Percentiles rank a stretch among this genome's conserved stretches.
These are phyloP conservation scores for Nymphalis urticae DNA, from an alignment of 2,888 invertebrate species.

Conservation along the genomic window DNA sequence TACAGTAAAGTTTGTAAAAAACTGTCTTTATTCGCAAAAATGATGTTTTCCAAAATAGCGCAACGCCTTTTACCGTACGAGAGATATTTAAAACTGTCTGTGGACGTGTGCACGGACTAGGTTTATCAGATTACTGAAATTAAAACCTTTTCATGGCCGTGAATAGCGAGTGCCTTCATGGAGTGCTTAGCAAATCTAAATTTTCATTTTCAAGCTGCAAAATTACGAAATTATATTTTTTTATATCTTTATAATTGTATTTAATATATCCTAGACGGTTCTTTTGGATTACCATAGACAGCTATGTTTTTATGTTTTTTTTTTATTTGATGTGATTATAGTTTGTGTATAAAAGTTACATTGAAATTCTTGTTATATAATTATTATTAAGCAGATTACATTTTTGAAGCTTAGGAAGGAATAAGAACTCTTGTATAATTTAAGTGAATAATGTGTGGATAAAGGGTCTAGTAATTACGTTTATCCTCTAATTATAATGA, in stretches of 20 bases:
- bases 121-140: slow-evolving; percentile 50
- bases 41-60: slow-evolving; percentile 55
- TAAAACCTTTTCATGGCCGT: slow-evolving; percentile 47
- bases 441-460: no score
- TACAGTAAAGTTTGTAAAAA: slow-evolving; percentile 71
- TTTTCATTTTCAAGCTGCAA: slow-evolving; percentile 7
- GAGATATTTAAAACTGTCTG: slow-evolving; percentile 32
- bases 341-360: no score
- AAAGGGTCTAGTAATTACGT: no score
- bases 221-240: slow-evolving; percentile 4
- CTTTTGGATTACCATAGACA: neutral
- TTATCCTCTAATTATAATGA: no score
- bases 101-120: slow-evolving; percentile 37
- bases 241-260: neutral
- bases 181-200: slow-evolving; percentile 20
- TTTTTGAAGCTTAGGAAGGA: no score
- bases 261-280: neutral
- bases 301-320: no score
- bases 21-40: slow-evolving; percentile 69
- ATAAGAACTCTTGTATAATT: no score
- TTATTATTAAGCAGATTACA: no score
- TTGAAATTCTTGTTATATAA: no score
- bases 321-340: no score
- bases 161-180: slow-evolving; percentile 42
- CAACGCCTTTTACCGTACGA: slow-evolving; percentile 16